Conservation (phyloP, 2,113 vertebrate species). For the Pica pica region DNA sequence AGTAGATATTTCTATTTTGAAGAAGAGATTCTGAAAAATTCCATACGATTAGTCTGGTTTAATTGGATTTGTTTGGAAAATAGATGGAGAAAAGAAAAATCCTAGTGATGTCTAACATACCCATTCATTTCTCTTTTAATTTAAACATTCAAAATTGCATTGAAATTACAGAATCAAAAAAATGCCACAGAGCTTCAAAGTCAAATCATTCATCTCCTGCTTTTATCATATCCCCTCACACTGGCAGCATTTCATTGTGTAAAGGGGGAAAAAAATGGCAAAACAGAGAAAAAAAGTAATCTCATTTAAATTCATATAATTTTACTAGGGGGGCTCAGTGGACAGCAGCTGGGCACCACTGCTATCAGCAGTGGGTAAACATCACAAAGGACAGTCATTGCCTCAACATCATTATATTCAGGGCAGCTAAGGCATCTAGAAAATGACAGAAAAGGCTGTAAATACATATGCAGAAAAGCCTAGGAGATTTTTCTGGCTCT, state of each 20-base stretch:
- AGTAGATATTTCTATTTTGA: background rate
- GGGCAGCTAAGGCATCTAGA: background rate
- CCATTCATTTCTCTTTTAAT: background rate
- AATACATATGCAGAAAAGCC: background rate
- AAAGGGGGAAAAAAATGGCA: background rate
- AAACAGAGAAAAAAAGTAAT: background rate
- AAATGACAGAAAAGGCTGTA: background rate
- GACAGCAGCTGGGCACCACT: background rate
- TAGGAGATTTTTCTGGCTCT: background rate
- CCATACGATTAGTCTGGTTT: background rate
- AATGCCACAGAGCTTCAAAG: background rate
- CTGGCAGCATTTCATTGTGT: background rate
- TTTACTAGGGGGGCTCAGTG: background rate
- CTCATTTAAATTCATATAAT: background rate
- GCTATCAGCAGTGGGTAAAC: background rate
- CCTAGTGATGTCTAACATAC: background rate
- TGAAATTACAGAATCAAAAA: background rate
- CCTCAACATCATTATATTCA: background rate
- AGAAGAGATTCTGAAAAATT: background rate
- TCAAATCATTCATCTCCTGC: background rate
- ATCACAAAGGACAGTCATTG: background rate
- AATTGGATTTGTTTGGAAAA: background rate
- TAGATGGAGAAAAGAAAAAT: background rate
- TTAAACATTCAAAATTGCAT: background rate
- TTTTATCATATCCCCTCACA: background rate